These are phyloP conservation scores for Calliphora vomitoria DNA, from an alignment of 2,888 invertebrate genomes.

Conservation along the genomic window DNA sequence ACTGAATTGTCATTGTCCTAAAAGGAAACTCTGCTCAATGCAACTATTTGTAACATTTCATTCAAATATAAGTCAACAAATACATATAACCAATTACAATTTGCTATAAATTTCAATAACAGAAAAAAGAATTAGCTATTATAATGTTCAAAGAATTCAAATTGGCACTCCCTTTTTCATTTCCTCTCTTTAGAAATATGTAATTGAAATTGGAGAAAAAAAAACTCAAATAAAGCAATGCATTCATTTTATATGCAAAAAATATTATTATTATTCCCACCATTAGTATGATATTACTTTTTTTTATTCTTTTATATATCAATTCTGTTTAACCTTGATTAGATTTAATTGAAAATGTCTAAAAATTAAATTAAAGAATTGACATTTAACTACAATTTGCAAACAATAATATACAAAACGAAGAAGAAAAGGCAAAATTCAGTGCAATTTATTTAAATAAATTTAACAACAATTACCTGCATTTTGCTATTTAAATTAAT, in stretches of 20 bases:
- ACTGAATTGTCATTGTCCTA: no score
- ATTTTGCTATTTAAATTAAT: conserved; percentile 33
- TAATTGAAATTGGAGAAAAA: not conserved
- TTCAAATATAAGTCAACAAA: not conserved
- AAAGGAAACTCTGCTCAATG: not conserved
- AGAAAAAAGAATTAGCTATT: not conserved
- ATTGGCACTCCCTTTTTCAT: conserved; percentile 44
- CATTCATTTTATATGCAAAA: conserved; percentile 6
- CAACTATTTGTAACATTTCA: not conserved
- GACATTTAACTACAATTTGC: conserved; percentile 58
- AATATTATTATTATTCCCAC: conserved; percentile 43
- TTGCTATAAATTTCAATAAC: not conserved
- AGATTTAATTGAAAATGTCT: conserved; percentile 70
- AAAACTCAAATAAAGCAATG: not conserved
- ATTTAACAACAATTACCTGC: conserved; percentile 63
- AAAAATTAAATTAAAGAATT: conserved; percentile 71
- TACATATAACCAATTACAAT: not conserved
- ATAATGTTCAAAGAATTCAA: not conserved
- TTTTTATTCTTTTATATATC: conserved; percentile 43
- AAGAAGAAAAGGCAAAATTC: conserved; percentile 14
- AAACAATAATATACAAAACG: conserved; percentile 11
- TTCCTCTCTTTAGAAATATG: conserved; percentile 43
- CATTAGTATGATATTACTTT: not conserved
- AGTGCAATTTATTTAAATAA: conserved; percentile 54
- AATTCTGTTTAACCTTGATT: conserved; percentile 69